A percentile compares a stretch with the other conserved stretches of the same genome.
These are phyloP conservation scores for Limnephilus auricula DNA, from an alignment of 2,888 invertebrate genomes.

Conservation along the genomic window DNA sequence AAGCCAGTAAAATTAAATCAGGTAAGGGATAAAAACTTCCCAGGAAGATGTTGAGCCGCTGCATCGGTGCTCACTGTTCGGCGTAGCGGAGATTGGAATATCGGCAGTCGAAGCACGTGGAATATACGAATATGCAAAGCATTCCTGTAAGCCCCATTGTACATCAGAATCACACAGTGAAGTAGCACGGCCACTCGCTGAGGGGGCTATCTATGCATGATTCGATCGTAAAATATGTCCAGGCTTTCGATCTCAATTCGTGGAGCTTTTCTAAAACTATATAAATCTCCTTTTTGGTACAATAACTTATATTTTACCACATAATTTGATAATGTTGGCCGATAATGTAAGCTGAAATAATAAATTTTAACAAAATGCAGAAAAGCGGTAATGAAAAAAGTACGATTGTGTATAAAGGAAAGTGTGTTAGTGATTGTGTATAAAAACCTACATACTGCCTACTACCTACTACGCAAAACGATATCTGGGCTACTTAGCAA, in stretches of 20 bases:
- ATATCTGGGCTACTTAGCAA: no score
- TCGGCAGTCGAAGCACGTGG: conserved; percentile 57
- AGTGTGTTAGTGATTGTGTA: no score
- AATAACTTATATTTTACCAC: no score
- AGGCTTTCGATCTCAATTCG: neutral
- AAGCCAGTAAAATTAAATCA: neutral
- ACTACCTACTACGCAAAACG: no score
- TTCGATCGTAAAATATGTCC: neutral
- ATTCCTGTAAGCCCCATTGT: conserved; percentile 40
- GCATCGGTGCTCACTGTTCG: neutral
- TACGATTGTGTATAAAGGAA: no score
- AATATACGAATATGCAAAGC: conserved; percentile 57
- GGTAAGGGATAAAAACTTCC: neutral
- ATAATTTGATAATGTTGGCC: no score
- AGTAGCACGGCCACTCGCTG: neutral
- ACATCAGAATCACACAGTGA: conserved; percentile 23
- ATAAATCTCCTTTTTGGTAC: no score
- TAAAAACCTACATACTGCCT: no score
- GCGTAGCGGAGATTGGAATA: neutral
- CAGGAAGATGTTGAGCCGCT: neutral
- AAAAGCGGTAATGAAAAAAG: no score
- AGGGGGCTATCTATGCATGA: neutral
- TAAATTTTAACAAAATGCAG: no score
- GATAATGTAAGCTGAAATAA: no score
- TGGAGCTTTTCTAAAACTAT: neutral